Evolutionary conservation across 1,140 invertebrate species (phyloP).

Genomic region (Euborellia annulipes): DNA sequence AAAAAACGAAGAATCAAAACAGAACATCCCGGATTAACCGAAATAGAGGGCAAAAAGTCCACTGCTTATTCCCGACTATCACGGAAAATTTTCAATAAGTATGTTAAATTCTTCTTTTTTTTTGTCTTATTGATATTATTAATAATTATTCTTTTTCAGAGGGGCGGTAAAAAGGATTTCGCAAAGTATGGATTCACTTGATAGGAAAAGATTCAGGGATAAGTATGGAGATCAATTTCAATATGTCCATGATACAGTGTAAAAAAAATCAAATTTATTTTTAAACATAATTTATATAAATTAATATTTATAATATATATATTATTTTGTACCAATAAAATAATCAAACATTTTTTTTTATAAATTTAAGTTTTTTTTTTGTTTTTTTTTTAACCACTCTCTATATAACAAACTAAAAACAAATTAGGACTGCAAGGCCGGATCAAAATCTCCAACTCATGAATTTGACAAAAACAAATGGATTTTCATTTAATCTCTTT

Average conservation of each 20-base stretch:
- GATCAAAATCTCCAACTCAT: too few relatives aligned
- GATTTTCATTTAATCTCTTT: too few relatives aligned
- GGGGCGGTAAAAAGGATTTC: constrained; percentile 7
- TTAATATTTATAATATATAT: constrained; percentile 39
- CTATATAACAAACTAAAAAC: too few relatives aligned
- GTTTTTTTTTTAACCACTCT: too few relatives aligned
- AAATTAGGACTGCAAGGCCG: too few relatives aligned
- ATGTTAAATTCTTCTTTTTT: neutral
- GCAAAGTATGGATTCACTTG: constrained; percentile 3
- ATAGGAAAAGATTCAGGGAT: constrained; percentile 9
- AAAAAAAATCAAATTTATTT: neutral
- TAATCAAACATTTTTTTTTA: constrained; percentile 82
- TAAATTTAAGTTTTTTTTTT: too few relatives aligned
- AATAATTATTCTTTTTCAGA: constrained; percentile 1
- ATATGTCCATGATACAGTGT: constrained; percentile 2
- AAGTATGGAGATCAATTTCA: constrained; percentile 12
- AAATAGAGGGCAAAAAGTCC: constrained; percentile 13
- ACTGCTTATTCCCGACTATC: constrained; percentile 14
- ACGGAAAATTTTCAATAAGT: constrained; percentile 18
- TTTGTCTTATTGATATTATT: neutral
- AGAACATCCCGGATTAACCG: constrained; percentile 15
- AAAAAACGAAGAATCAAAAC: constrained; percentile 8
- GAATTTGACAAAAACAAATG: too few relatives aligned
- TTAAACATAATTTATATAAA: constrained; percentile 5
- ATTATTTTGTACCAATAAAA: constrained; percentile 91